These are phyloP conservation scores for Mesochorus sp. DNA, from an alignment of 2,888 invertebrate species.

Conservation along the genomic window DNA sequence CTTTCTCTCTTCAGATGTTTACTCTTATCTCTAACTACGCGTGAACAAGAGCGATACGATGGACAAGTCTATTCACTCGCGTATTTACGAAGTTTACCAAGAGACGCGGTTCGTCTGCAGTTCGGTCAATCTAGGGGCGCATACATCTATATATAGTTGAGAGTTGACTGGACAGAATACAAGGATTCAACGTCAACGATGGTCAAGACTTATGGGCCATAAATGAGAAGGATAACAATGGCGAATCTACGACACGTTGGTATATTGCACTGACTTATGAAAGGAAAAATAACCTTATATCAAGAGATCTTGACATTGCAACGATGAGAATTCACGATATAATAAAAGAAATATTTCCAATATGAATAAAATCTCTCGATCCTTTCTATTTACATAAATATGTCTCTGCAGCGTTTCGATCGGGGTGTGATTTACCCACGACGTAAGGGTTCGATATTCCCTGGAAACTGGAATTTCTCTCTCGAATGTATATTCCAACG, in stretches of 20 bases:
- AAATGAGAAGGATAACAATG: neutral
- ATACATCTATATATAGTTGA: constrained; percentile 2
- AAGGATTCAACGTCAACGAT: neutral
- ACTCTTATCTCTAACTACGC: constrained; percentile 9
- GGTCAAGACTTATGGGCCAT: neutral
- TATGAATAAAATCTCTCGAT: neutral
- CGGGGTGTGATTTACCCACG: constrained; percentile 21
- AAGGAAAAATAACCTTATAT: too few relatives aligned
- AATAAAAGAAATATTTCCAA: neutral
- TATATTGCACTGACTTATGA: too few relatives aligned
- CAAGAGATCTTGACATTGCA: too few relatives aligned
- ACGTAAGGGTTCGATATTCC: constrained; percentile 27
- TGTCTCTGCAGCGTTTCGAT: neutral
- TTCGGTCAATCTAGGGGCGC: neutral
- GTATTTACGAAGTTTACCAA: constrained; percentile 44
- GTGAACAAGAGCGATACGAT: neutral
- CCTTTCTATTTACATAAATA: neutral
- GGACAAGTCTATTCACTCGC: constrained; percentile 5
- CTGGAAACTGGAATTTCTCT: neutral
- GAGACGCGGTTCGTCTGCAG: constrained; percentile 28
- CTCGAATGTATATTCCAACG: neutral
- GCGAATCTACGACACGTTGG: constrained; percentile 3
- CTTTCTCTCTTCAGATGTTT: constrained; percentile 22
- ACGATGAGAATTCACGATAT: too few relatives aligned
- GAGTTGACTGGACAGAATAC: constrained; percentile 3